Base-by-base conservation (phyloP, 2,113 vertebrate genomes). In the Phainopepla nitens region DNA sequence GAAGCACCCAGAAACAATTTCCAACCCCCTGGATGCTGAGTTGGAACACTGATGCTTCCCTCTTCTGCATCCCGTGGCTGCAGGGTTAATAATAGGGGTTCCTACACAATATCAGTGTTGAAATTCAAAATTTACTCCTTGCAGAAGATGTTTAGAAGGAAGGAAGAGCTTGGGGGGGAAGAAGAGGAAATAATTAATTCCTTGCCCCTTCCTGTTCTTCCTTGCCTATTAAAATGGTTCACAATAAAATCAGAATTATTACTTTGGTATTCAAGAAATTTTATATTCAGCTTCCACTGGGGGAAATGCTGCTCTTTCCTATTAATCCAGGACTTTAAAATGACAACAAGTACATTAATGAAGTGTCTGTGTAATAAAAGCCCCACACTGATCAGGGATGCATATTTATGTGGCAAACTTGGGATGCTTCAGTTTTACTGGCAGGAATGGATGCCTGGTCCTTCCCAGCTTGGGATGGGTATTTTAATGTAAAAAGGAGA, bases 271-370 rank as follows among this genome's bases (percentile, higher is more conserved):
- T 92, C 47, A 88, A 88, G 68, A 90, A 81, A 68, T 93, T 78
- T 87, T 89, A 77, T 93, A 86, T 41, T 27, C 39, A 66, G 33
- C 47, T 41, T 89, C 54, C 56, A 73, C 51, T 24, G 56, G 31
- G 75, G 56, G 85, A 93, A 93, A 86, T 39, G 22, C 13, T 91
- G 47, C 75, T 86, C 85, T 36, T 57, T 73, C 64, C 92, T 92
- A 78, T 89, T 90, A 89, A 92, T 75, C 82, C 72, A 86, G 64
- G 82, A 78, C 60, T 93, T 93, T 11, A 78, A 96, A 94, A 81
- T 71, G 82, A 92, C 66, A 76, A 78, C 49, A 72, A 86, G n/a
- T 61, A 41, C 61, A 86, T 90, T 83, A 96, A 93, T 0, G 4
- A 93, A 39, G 79, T 83, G 71, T 14, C 50, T 85, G 62, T 39